Evolutionary conservation across 2,797 vertebrate species (phyloP).

Genomic region (Psittacula echo): DNA sequence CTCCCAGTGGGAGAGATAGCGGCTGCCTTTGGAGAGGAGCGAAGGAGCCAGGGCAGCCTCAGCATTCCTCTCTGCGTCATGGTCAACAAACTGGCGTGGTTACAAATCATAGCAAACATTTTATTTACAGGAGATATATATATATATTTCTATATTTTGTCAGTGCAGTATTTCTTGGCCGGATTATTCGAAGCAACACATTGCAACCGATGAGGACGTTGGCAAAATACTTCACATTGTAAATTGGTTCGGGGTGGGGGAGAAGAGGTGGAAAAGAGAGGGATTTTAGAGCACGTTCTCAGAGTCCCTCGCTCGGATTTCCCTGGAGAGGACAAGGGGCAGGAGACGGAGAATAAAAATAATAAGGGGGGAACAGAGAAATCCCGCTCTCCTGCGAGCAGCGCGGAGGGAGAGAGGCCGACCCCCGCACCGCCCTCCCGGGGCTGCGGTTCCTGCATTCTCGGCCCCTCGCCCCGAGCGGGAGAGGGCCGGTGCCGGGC

Average conservation of each 20-base stretch:
- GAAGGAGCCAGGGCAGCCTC: neutral
- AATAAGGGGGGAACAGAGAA: neutral
- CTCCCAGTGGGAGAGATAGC: neutral
- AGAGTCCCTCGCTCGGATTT: neutral
- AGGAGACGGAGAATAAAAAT: neutral
- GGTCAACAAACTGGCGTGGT: conserved; percentile 44
- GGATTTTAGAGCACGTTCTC: neutral
- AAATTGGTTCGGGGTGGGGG: neutral
- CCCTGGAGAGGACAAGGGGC: neutral
- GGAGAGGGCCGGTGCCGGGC: neutral
- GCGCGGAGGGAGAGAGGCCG: neutral
- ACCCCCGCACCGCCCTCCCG: neutral
- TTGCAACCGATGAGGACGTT: conserved; percentile 14
- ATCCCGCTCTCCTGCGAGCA: neutral
- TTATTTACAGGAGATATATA: conserved; percentile 89
- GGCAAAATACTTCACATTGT: conserved; percentile 62
- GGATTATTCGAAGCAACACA: conserved; percentile 75
- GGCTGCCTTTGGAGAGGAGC: neutral
- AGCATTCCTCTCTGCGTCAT: neutral
- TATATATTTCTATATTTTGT: conserved; percentile 60
- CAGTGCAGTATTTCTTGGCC: conserved; percentile 82
- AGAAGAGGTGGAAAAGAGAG: neutral
- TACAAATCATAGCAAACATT: conserved; percentile 89
- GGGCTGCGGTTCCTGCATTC: neutral
- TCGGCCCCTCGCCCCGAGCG: neutral